Percentiles rank a stretch among this genome's conserved stretches.
These are phyloP conservation scores for Hecatera dysodea DNA, from an alignment of 2,888 invertebrate genomes.

Conservation along the genomic window DNA sequence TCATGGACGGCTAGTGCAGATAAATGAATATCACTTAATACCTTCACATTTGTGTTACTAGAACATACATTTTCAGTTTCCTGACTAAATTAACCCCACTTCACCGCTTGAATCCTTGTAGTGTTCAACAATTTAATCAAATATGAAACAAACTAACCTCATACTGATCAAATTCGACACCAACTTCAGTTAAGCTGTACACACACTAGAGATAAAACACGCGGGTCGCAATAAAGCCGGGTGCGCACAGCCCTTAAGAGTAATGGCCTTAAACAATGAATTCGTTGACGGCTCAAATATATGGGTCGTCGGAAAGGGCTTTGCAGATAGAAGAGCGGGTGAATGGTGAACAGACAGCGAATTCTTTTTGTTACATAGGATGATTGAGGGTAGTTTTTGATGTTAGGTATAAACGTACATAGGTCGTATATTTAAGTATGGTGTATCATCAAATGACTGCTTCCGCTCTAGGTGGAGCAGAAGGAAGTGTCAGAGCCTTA, in stretches of 20 bases:
- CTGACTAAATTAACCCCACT: background rate
- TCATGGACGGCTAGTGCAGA: no score
- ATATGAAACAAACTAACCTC: slow-evolving; percentile 13
- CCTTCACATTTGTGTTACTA: no score
- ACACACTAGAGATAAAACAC: slow-evolving; percentile 56
- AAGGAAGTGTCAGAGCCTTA: no score
- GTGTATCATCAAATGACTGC: no score
- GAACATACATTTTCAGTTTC: background rate
- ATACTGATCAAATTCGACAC: slow-evolving; percentile 21
- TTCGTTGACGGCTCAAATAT: slow-evolving; percentile 62
- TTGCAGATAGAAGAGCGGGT: slow-evolving; percentile 39
- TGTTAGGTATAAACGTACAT: no score
- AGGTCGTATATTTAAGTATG: no score
- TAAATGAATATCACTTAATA: no score
- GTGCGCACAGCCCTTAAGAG: slow-evolving; percentile 53
- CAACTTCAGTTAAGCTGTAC: slow-evolving; percentile 41
- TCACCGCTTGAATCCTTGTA: background rate
- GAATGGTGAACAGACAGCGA: slow-evolving; percentile 4
- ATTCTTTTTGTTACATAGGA: slow-evolving; percentile 20
- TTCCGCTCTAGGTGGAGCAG: no score
- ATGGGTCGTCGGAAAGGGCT: slow-evolving; percentile 43
- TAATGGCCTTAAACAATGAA: slow-evolving; percentile 66
- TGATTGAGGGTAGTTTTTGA: slow-evolving; percentile 18
- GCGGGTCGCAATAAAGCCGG: slow-evolving; percentile 54
- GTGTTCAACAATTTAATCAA: slow-evolving; percentile 19